Evolutionary conservation across 2,888 invertebrate genomes (phyloP).

Genomic region (Panzeria rudis): DNA sequence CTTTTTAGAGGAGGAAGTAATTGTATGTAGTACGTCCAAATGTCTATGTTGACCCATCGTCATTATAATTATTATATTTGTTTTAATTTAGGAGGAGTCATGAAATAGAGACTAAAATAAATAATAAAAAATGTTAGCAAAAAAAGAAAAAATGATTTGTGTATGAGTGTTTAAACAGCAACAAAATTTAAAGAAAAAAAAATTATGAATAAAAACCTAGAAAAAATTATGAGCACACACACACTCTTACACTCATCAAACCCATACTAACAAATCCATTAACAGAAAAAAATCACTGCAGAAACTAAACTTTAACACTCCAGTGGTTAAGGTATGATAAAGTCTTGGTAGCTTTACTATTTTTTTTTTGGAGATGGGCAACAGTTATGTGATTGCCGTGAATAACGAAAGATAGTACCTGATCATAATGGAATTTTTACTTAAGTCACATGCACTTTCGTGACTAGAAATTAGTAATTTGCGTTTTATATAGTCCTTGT

Average conservation of each 20-base stretch:
- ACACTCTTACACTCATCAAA: background rate
- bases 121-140: constrained; percentile 48
- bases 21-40: constrained; percentile 27
- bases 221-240: constrained; percentile 29
- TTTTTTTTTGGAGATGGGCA: background rate
- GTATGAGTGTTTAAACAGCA: constrained; percentile 39
- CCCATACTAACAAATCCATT: background rate
- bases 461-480: too few species aligned
- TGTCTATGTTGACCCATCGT: constrained; percentile 26
- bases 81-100: constrained; percentile 67
- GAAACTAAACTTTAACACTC: constrained; percentile 73
- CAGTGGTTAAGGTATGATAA: constrained; percentile 71
- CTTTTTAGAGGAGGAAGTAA: too few species aligned
- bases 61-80: constrained; percentile 43
- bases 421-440: background rate
- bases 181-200: constrained; percentile 23
- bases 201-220: constrained; percentile 45
- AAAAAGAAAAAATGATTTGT: constrained; percentile 29
- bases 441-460: too few species aligned
- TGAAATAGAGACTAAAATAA: constrained; percentile 63
- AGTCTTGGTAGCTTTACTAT: constrained; percentile 64
- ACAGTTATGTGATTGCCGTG: background rate
- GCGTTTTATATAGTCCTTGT: too few species aligned
- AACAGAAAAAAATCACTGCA: constrained; percentile 42
- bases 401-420: background rate